Percentiles rank a stretch among this genome's conserved stretches.
Conservation (phyloP, 2,797 vertebrate genomes). For the Gadopsis bispinosus region DNA sequence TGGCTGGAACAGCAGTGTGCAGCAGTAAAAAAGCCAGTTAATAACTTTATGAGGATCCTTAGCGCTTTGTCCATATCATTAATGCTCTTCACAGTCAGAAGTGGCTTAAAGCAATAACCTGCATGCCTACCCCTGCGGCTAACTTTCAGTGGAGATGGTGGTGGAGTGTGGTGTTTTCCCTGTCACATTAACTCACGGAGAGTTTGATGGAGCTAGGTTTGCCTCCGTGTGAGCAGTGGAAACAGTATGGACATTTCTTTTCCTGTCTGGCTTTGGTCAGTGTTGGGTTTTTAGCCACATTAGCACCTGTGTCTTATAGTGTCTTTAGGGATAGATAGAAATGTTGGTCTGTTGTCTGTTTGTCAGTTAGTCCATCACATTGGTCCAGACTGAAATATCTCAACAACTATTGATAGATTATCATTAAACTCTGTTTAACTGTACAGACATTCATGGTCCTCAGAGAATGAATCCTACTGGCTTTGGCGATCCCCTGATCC, state of each 20-base stretch:
- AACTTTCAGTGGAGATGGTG: slow-evolving; percentile 46
- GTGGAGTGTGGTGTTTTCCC: slow-evolving; percentile 32
- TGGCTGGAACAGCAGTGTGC: slow-evolving; percentile 51
- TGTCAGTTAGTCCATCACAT: not conserved
- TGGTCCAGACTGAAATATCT: not conserved
- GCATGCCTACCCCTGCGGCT: slow-evolving; percentile 45
- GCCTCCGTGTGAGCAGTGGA: slow-evolving; percentile 10
- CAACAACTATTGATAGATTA: not conserved
- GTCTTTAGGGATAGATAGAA: not conserved
- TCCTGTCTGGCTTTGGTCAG: not conserved
- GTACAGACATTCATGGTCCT: not conserved
- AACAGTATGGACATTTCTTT: not conserved
- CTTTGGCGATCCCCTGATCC: not conserved
- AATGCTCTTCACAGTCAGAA: slow-evolving; percentile 70
- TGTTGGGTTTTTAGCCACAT: not conserved
- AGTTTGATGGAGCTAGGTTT: slow-evolving; percentile 20
- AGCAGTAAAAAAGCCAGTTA: slow-evolving; percentile 71
- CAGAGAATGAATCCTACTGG: not conserved
- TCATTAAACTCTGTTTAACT: not conserved
- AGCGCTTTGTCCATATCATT: slow-evolving; percentile 73
- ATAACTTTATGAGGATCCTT: slow-evolving; percentile 74
- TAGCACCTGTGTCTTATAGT: not conserved
- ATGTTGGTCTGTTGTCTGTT: not conserved
- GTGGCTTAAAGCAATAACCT: slow-evolving; percentile 70
- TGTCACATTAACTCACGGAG: slow-evolving; percentile 34